Evolutionary conservation across 2,113 vertebrate species (phyloP).

Genomic region (Fukomys damarensis): DNA sequence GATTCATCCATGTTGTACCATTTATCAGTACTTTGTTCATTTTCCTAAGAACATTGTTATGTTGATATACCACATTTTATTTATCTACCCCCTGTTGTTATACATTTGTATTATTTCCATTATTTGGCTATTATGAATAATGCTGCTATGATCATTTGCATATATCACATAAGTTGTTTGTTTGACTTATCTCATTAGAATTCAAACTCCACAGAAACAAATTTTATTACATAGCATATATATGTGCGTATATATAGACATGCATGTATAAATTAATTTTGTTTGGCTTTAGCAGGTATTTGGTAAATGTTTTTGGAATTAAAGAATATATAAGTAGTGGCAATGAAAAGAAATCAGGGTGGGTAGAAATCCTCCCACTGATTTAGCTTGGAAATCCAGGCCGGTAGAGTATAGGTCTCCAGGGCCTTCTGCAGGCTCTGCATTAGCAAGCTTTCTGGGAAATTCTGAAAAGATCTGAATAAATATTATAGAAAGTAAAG

Average conservation of each 20-base stretch:
- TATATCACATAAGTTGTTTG: not conserved
- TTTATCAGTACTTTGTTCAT: not conserved
- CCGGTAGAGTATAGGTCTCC: not conserved
- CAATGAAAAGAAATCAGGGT: not conserved
- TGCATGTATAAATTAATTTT: not conserved
- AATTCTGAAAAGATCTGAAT: not conserved
- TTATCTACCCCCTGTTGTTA: not conserved
- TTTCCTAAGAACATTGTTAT: not conserved
- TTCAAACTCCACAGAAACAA: slow-evolving; percentile 1
- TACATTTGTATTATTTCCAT: slow-evolving; percentile 1
- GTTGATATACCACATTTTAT: not conserved
- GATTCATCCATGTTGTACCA: not conserved
- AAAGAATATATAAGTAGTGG: not conserved
- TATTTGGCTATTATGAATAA: not conserved
- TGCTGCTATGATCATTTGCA: not conserved
- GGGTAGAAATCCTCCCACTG: not conserved
- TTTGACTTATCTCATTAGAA: slow-evolving; percentile 56
- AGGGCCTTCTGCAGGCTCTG: not conserved
- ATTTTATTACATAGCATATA: not conserved
- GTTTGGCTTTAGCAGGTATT: slow-evolving; percentile 9
- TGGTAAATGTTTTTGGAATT: not conserved
- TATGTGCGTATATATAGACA: not conserved
- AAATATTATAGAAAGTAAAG: not conserved
- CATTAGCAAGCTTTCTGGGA: not conserved
- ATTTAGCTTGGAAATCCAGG: not conserved